These are phyloP conservation scores for Scelioninae gen. 1 DNA, from an alignment of 2,888 invertebrate species.

Conservation along the genomic window DNA sequence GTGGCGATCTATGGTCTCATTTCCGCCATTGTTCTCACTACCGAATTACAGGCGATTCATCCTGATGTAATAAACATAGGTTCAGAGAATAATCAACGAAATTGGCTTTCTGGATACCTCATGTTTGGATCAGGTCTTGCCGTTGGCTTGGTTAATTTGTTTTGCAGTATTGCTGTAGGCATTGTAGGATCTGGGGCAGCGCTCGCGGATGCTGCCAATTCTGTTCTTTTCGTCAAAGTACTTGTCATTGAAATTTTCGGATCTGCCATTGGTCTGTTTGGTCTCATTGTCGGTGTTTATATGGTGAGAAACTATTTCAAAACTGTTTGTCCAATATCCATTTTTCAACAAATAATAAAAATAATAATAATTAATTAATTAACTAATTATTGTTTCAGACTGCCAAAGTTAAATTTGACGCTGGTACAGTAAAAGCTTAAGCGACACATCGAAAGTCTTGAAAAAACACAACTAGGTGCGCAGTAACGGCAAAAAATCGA, in stretches of 20 bases:
- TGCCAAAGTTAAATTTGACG: conserved; percentile 85
- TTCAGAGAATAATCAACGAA: conserved; percentile 86
- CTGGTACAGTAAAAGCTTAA: background rate
- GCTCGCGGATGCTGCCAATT: conserved; percentile 98
- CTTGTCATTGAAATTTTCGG: conserved; percentile 99
- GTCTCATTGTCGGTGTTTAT: conserved; percentile 98
- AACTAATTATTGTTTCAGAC: conserved; percentile 83
- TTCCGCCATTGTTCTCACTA: conserved; percentile 98
- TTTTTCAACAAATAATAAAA: conserved; percentile 6
- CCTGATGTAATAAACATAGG: conserved; percentile 11
- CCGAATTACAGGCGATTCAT: conserved; percentile 87
- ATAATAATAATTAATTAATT: background rate
- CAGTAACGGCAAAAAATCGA: conserved; percentile 39
- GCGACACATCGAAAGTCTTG: conserved; percentile 2
- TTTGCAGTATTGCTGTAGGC: conserved; percentile 98
- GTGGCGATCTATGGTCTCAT: conserved; percentile 99
- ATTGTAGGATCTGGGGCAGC: conserved; percentile 99
- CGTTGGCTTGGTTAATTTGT: conserved; percentile 97
- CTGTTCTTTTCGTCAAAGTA: conserved; percentile 98
- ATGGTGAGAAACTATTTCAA: no score
- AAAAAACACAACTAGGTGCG: conserved; percentile 37
- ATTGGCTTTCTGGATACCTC: conserved; percentile 94
- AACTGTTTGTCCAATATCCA: no score
- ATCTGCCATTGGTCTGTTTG: conserved; percentile 99
- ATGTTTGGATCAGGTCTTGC: conserved; percentile 98